Base-by-base conservation (phyloP, 2,113 vertebrate species). In the Rhabdornis inornatus region DNA sequence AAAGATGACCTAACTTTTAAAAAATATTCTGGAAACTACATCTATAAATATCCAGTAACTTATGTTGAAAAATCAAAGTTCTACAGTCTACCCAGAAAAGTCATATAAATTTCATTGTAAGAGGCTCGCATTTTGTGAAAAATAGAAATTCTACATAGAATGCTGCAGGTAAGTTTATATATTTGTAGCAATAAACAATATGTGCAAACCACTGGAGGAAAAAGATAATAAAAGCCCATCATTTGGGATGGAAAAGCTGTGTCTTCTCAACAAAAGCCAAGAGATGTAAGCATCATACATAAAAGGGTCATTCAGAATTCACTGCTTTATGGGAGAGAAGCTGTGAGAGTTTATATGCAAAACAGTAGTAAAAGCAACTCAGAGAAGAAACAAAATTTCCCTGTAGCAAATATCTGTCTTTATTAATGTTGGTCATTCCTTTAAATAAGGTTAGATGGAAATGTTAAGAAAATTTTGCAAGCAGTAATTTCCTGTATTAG, bases 391-490 rank as follows among this genome's bases (percentile, higher is more conserved):
- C 15, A 83, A 85, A 53, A 93, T 88, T 60, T 88, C 35, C 47
- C 52, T 37, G 11, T 53, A 92, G 82, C 75, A 81, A 94, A 50
- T 83, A 94, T 89, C 76, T 83, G 72, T 79, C 90, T 93, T 66
- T 92, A 91, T 87, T 93, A 94, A 89, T 82, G 83, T 45, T 71
- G 85, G 88, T 68, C 47, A 89, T 87, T 90, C 28, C 53, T 81
- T 83, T 81, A 93, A 89, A 89, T 75, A 92, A 93, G 37, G 64
- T 63, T 83, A 82, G 76, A 53, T 71, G 44, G 56, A 93, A 93
- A 92, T 63, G 49, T 89, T 88, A 94, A 78, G 87, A 88, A 92
- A 87, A 87, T 93, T 87, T 92, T 92, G 83, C 64, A 93, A 90
- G 83, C 52, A 37, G 53, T 89, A 64, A 90, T 92, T 90, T 95